These are phyloP conservation scores for Cyphomyrus plagiostoma DNA, from an alignment of 2,113 vertebrate species.

Conservation along the genomic window DNA sequence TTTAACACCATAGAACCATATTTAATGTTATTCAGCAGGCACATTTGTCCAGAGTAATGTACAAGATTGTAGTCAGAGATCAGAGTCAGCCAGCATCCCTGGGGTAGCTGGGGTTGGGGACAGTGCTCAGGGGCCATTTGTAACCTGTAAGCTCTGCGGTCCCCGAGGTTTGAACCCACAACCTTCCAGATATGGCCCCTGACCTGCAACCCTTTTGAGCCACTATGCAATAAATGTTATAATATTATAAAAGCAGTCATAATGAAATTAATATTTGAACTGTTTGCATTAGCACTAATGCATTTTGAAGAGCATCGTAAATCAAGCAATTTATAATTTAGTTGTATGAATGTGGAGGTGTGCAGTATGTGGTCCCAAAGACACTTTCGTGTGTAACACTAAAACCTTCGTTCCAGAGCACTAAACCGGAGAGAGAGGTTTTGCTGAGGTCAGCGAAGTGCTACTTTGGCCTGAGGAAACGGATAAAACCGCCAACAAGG, in stretches of 20 bases:
- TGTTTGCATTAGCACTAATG: not conserved
- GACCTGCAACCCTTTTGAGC: not conserved
- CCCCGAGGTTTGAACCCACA: not conserved
- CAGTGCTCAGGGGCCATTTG: not conserved
- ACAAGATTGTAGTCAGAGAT: not conserved
- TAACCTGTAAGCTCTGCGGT: not conserved
- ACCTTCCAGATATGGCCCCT: not conserved
- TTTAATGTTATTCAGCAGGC: not conserved
- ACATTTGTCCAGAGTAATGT: not conserved
- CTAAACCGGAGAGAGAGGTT: conserved; percentile 78
- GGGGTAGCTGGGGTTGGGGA: not conserved
- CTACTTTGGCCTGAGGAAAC: conserved; percentile 86
- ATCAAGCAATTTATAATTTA: not conserved
- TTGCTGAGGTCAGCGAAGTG: conserved; percentile 71
- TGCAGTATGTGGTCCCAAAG: not conserved
- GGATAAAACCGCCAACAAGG: conserved; percentile 83
- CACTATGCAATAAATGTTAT: not conserved
- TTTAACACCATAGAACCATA: not conserved
- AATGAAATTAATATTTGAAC: not conserved
- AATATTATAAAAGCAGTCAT: not conserved
- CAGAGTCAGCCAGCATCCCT: not conserved
- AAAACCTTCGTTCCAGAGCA: conserved; percentile 61
- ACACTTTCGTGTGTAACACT: not conserved
- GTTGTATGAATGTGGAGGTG: not conserved
- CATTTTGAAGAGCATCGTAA: not conserved